Percentiles rank a stretch among this genome's conserved stretches.
Evolutionary conservation across 2,888 invertebrate species (phyloP).

Genomic region (Melinaea marsaeus): DNA sequence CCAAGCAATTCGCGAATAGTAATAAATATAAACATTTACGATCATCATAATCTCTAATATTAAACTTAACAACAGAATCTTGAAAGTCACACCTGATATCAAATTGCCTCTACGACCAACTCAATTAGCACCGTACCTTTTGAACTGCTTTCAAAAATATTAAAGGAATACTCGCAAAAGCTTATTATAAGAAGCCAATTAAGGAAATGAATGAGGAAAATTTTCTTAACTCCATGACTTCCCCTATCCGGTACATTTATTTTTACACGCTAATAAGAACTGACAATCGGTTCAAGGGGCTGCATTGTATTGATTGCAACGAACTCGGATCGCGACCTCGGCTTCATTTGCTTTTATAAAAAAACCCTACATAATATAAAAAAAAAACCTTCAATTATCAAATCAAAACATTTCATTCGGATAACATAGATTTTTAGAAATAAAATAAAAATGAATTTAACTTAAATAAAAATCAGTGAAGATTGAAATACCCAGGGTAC

Average conservation of each 20-base stretch:
- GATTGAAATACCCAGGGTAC: too few species aligned
- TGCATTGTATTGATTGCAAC: constrained; percentile 27
- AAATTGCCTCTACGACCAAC: constrained; percentile 19
- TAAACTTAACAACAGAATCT: not conserved
- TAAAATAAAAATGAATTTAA: too few species aligned
- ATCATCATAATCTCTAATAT: not conserved
- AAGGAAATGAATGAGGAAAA: constrained; percentile 39
- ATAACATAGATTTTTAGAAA: too few species aligned
- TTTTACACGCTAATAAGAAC: constrained; percentile 66
- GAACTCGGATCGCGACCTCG: constrained; percentile 24
- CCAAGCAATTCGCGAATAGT: not conserved
- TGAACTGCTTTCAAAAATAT: constrained; percentile 29
- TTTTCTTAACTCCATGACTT: constrained; percentile 41
- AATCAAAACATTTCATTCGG: too few species aligned
- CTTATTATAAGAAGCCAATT: constrained; percentile 36
- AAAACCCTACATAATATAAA: too few species aligned
- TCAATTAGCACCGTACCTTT: constrained; percentile 28
- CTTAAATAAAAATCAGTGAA: too few species aligned
- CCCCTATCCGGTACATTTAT: constrained; percentile 56
- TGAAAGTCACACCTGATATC: constrained; percentile 14
- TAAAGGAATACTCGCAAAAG: constrained; percentile 28
- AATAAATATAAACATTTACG: constrained; percentile 2
- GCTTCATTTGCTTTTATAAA: too few species aligned
- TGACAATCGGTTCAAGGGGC: constrained; percentile 50
- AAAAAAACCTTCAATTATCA: too few species aligned